Conservation (phyloP, 1,140 invertebrate species). For the Leguminivora glycinivorella region DNA sequence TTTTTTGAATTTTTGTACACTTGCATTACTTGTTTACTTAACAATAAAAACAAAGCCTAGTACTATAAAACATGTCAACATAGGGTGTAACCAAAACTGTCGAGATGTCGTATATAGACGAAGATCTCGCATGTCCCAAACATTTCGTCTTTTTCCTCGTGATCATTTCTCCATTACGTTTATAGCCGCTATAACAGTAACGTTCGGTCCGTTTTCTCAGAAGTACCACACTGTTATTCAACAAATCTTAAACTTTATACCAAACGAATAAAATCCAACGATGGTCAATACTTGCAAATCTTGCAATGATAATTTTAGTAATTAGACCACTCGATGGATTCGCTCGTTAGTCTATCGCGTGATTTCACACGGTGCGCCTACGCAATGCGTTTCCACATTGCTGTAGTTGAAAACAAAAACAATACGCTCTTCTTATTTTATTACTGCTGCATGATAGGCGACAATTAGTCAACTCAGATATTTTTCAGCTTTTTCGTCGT, state of each 20-base stretch:
- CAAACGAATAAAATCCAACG: too few species aligned
- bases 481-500: background rate
- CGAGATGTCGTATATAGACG: too few species aligned
- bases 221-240: background rate
- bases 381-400: constrained; percentile 13
- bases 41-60: too few species aligned
- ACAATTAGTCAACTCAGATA: background rate
- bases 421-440: background rate
- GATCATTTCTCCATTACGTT: background rate
- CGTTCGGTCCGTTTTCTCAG: constrained; percentile 4
- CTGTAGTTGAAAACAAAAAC: background rate
- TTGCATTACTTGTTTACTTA: too few species aligned
- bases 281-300: too few species aligned
- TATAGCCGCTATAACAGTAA: constrained; percentile 7
- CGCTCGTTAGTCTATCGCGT: constrained; percentile 33
- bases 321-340: constrained; percentile 28
- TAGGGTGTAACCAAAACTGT: too few species aligned
- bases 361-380: constrained; percentile 30
- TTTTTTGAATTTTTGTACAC: too few species aligned
- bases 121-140: too few species aligned
- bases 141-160: too few species aligned
- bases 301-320: constrained; percentile 30
- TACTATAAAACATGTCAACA: too few species aligned
- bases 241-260: too few species aligned
- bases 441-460: background rate